Conservation (phyloP, 2,113 vertebrate species). For the Seriola dumerili region DNA sequence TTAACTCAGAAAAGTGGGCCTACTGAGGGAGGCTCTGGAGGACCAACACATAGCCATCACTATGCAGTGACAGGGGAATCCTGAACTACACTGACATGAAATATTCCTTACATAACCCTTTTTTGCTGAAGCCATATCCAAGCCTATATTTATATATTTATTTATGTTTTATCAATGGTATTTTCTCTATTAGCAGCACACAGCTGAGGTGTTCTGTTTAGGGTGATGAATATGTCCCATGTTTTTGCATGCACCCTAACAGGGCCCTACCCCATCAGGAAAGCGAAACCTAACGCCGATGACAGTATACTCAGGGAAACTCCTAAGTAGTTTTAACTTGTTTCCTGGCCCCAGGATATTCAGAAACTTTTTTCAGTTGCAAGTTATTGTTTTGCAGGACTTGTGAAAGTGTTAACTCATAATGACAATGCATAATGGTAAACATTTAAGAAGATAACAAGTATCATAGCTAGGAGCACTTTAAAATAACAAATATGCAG, state of each 20-base stretch:
- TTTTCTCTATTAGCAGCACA: neutral
- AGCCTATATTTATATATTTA: neutral
- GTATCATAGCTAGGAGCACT: neutral
- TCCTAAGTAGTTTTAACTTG: neutral
- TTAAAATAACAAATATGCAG: too few relatives aligned
- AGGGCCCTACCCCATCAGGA: slow-evolving; percentile 54
- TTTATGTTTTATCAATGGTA: neutral
- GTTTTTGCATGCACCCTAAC: neutral
- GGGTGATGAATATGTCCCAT: neutral
- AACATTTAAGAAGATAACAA: neutral
- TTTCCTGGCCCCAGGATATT: neutral
- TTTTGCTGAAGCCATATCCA: neutral
- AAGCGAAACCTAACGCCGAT: slow-evolving; percentile 71
- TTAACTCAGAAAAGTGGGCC: neutral
- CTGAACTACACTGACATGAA: neutral
- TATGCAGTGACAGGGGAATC: slow-evolving; percentile 31
- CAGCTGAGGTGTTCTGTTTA: neutral
- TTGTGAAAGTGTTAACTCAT: neutral
- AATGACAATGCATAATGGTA: neutral
- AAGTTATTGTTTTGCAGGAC: slow-evolving; percentile 4
- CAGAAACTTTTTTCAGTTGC: neutral
- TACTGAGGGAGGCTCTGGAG: slow-evolving; percentile 49
- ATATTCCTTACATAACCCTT: neutral
- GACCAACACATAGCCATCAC: neutral
- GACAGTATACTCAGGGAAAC: neutral